Percentiles rank a stretch among this genome's conserved stretches.
These are phyloP conservation scores for Sialis fuliginosa DNA, from an alignment of 2,888 invertebrate species.

Conservation along the genomic window DNA sequence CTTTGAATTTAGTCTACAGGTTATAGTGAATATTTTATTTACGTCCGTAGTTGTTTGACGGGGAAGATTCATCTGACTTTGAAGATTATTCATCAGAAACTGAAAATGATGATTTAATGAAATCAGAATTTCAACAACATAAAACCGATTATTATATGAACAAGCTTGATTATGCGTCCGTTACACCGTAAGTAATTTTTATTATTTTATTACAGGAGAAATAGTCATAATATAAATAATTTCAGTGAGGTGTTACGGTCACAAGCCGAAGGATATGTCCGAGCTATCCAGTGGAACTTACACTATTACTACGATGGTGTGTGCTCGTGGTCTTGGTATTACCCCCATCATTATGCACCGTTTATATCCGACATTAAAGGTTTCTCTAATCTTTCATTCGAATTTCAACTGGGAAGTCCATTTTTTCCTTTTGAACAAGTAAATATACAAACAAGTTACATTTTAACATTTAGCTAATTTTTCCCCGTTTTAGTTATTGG, in stretches of 20 bases:
- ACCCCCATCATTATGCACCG: constrained; percentile 94
- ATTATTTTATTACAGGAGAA: too few species aligned
- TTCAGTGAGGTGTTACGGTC: constrained; percentile 55
- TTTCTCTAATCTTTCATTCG: constrained; percentile 50
- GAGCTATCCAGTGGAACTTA: constrained; percentile 92
- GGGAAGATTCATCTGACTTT: constrained; percentile 13
- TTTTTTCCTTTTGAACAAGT: constrained; percentile 87
- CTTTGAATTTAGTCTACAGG: too few species aligned
- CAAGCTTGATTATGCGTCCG: constrained; percentile 65
- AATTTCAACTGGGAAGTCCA: constrained; percentile 69
- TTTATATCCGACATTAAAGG: constrained; percentile 84
- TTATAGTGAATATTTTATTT: not conserved
- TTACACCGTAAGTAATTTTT: constrained; percentile 48
- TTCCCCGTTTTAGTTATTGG: constrained; percentile 42
- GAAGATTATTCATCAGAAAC: constrained; percentile 26
- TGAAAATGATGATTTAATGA: constrained; percentile 30
- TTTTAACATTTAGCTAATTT: constrained; percentile 2
- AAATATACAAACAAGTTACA: not conserved
- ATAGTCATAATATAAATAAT: constrained; percentile 7
- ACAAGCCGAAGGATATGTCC: constrained; percentile 78
- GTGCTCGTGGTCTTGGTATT: constrained; percentile 97
- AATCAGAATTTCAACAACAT: constrained; percentile 63
- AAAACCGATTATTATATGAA: constrained; percentile 85
- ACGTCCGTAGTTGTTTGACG: too few species aligned
- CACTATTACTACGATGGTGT: constrained; percentile 94